Evolutionary conservation across 2,797 vertebrate species (phyloP), one percentile per base, ranked within the genome.

Genomic region (Peromyscus nudipes): DNA sequence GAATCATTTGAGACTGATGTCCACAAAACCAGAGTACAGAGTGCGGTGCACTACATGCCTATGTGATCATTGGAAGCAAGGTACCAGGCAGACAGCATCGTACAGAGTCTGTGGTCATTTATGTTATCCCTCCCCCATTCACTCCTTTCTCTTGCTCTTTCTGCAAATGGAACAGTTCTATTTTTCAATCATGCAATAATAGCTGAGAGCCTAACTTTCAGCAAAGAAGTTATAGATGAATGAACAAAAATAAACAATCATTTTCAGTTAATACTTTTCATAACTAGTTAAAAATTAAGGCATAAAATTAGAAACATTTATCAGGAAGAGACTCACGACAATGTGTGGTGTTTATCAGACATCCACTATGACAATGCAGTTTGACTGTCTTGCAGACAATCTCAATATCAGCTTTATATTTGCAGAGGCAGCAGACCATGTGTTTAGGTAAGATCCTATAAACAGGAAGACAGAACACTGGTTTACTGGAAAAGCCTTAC

Each of bases 321-420:
- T 46, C 25, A 57, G 40, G 87, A 89, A 81, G 64, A 82, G 90
- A 92, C 98, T 95, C 96, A 98, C 98, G 96, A 0, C 97, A 98
- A 57, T 16, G 52, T 21, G 86, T 89, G 87, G 4, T 0, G 0
- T 95, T 96, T 87, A 17, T 37, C 83, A 65, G 10, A 97, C 98
- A 98, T 21, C 92, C 37, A 40, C 46, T 13, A 4, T 97, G 0
- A 27, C 98, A 98, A 1, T 85, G 94, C 73, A 98, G 83, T 87
- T 96, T 67, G 96, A 98, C n/a, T 64, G 94, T 98, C 92, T 98
- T 97, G 95, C 97, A 98, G 0, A 57, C 75, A n/a, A 69, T 82
- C 76, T 98, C 49, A 7, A 90, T 85, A 34, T 34, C 64, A 4
- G 25, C 64, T 76, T 95, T 94, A 96, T 97, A 93, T 87, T 95